A percentile compares a stretch with the other conserved stretches of the same genome.
Conservation (phyloP, 2,888 invertebrate genomes). For the Gandaritis pyraliata region DNA sequence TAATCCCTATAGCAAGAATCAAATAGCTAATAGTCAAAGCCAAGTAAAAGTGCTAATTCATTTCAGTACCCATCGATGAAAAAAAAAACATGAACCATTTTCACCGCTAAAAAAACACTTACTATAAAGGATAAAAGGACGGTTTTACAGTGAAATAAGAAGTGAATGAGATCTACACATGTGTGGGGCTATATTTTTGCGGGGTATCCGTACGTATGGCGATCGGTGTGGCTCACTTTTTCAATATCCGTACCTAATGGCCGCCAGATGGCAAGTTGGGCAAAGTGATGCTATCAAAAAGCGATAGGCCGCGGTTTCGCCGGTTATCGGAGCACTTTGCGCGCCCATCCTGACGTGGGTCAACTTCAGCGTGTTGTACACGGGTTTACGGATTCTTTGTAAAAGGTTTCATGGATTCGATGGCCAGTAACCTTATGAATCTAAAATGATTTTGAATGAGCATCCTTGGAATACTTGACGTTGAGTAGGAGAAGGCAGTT, state of each 20-base stretch:
- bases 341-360: constrained; percentile 71
- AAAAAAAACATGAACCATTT: constrained; percentile 16
- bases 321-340: constrained; percentile 83
- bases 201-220: constrained; percentile 51
- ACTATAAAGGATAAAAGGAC: constrained; percentile 15
- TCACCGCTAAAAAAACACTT: constrained; percentile 14
- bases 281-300: constrained; percentile 85
- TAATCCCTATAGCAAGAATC: too few relatives aligned
- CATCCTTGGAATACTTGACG: constrained; percentile 27
- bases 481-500: constrained; percentile 29
- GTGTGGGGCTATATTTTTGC: constrained; percentile 43
- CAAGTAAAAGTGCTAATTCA: too few relatives aligned
- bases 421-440: constrained; percentile 26
- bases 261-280: constrained; percentile 82
- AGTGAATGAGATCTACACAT: constrained; percentile 35
- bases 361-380: constrained; percentile 67
- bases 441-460: constrained; percentile 25
- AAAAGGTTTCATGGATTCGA: constrained; percentile 34
- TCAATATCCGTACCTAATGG: constrained; percentile 83
- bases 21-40: too few relatives aligned
- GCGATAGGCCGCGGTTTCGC: constrained; percentile 80
- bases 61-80: too few relatives aligned
- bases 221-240: constrained; percentile 74
- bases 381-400: constrained; percentile 58
- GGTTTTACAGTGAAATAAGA: constrained; percentile 23